Conservation (phyloP, 1,140 invertebrate species). For the Berghia stephanieae region DNA sequence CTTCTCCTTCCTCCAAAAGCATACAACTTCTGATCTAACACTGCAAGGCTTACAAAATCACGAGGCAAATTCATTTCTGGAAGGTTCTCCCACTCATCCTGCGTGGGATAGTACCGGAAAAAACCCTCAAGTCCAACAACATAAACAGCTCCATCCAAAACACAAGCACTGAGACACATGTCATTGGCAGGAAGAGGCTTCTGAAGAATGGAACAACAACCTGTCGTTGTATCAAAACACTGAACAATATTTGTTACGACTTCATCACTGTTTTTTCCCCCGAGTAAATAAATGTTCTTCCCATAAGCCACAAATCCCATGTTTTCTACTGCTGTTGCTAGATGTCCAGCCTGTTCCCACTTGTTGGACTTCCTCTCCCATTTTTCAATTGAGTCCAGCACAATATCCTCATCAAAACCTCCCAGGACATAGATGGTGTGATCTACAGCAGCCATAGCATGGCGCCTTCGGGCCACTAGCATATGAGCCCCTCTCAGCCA, state of each 20-base stretch:
- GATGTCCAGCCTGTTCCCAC: constrained; percentile 50
- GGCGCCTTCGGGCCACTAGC: constrained; percentile 55
- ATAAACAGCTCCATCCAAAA: constrained; percentile 56
- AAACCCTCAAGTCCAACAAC: constrained; percentile 62
- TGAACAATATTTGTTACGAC: constrained; percentile 59
- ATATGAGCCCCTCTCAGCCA: constrained; percentile 57
- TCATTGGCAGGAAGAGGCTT: constrained; percentile 56
- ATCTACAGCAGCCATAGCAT: constrained; percentile 60
- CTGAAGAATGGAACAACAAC: constrained; percentile 42
- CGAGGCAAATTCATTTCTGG: constrained; percentile 54
- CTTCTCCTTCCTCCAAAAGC: constrained; percentile 56
- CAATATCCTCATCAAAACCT: constrained; percentile 61
- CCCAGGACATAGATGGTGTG: constrained; percentile 57
- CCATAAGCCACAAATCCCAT: constrained; percentile 60
- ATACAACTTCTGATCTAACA: constrained; percentile 59
- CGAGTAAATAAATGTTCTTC: constrained; percentile 58
- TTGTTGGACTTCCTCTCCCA: constrained; percentile 54
- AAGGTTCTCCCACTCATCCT: constrained; percentile 54
- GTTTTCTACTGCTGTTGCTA: constrained; percentile 59
- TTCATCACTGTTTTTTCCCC: constrained; percentile 61
- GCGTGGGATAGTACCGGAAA: constrained; percentile 50
- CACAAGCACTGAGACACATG: constrained; percentile 59
- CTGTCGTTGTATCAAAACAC: constrained; percentile 54
- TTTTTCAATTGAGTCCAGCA: constrained; percentile 55
- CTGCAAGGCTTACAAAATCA: constrained; percentile 60